Conservation (phyloP, 2,797 vertebrate genomes). For the Periophthalmus magnuspinnatus region DNA sequence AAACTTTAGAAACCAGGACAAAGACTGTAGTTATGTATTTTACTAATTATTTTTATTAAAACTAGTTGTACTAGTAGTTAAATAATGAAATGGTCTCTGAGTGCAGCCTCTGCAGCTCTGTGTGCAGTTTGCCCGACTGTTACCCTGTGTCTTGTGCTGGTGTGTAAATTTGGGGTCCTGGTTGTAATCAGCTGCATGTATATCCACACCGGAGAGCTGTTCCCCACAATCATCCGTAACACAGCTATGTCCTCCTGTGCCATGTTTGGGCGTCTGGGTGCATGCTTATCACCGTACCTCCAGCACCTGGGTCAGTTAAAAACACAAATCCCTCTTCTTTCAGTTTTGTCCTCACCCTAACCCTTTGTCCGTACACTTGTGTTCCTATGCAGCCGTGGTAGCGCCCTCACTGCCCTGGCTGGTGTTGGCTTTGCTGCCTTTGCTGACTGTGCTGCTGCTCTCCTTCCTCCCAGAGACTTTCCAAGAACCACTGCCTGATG, state of each 20-base stretch:
- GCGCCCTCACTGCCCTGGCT: slow-evolving; percentile 51
- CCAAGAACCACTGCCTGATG: slow-evolving; percentile 50
- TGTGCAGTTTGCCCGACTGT: slow-evolving; percentile 34
- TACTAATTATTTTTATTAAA: no score
- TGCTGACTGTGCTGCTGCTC: slow-evolving; percentile 44
- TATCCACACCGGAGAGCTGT: slow-evolving; percentile 47
- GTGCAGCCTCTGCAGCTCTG: neutral
- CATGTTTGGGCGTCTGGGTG: slow-evolving; percentile 51
- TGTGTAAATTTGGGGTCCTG: slow-evolving; percentile 57
- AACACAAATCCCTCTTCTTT: neutral
- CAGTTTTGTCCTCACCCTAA: neutral
- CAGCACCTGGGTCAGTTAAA: slow-evolving; percentile 51
- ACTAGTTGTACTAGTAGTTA: no score
- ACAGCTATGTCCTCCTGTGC: slow-evolving; percentile 50
- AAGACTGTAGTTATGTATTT: no score
- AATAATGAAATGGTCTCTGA: no score
- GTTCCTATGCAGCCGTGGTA: slow-evolving; percentile 39
- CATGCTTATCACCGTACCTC: slow-evolving; percentile 45
- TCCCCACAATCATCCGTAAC: slow-evolving; percentile 60
- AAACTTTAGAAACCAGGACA: no score
- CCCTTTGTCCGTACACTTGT: neutral
- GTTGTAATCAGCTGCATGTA: slow-evolving; percentile 17
- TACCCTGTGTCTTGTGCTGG: slow-evolving; percentile 48
- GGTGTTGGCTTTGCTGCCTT: slow-evolving; percentile 29
- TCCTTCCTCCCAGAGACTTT: slow-evolving; percentile 58